These are phyloP conservation scores for Microctonus brassicae DNA, from an alignment of 2,888 invertebrate genomes.

Conservation along the genomic window DNA sequence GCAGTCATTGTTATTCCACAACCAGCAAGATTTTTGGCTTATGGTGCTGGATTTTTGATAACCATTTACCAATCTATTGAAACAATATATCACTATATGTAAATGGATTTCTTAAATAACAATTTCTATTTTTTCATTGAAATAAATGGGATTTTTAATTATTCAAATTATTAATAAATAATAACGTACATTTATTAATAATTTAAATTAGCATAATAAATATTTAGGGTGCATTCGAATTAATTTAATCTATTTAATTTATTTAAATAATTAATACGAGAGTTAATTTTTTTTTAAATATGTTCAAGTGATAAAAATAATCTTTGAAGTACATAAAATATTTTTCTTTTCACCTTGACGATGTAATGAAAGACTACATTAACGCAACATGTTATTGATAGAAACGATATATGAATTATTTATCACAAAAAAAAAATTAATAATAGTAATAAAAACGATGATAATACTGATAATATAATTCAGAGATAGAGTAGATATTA, in stretches of 20 bases:
- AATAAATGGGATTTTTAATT: background rate
- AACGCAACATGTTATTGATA: background rate
- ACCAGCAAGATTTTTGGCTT: constrained; percentile 68
- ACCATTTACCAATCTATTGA: constrained; percentile 67
- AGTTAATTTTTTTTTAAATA: no score
- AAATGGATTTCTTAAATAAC: background rate
- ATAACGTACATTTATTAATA: no score
- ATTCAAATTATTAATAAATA: background rate
- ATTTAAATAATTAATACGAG: no score
- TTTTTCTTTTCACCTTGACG: background rate
- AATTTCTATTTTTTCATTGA: background rate
- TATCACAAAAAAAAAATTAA: background rate
- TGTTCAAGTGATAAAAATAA: no score
- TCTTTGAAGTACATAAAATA: no score
- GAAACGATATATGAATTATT: background rate
- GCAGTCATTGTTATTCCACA: constrained; percentile 68
- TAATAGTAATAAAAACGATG: background rate
- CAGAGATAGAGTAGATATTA: background rate
- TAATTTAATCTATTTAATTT: no score
- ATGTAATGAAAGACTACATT: background rate
- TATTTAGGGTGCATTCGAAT: no score
- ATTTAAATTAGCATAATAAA: no score
- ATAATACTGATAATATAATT: background rate
- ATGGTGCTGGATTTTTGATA: constrained; percentile 59
- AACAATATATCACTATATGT: constrained; percentile 41